A percentile compares a stretch with the other conserved stretches of the same genome.
Conservation (phyloP, 2,888 invertebrate genomes). For the Aromia moschata region DNA sequence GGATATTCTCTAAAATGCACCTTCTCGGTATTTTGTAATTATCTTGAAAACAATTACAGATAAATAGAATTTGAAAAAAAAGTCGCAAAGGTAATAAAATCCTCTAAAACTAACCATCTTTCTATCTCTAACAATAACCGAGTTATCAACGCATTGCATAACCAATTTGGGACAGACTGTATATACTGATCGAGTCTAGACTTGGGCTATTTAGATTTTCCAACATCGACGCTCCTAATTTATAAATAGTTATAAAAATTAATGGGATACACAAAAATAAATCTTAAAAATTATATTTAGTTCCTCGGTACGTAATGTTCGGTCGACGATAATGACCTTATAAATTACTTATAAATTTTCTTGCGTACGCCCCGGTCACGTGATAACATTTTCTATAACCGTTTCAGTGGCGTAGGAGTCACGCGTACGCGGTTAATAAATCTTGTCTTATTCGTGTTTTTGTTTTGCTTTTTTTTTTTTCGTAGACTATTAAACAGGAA, state of each 20-base stretch:
- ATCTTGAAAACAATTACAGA: no score
- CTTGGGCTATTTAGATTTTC: conserved; percentile 18
- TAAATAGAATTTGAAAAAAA: no score
- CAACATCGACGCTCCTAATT: conserved; percentile 15
- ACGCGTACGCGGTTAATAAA: background rate
- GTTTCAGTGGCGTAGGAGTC: background rate
- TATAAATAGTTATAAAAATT: conserved; percentile 23
- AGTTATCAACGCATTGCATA: no score
- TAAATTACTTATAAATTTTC: background rate
- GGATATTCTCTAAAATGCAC: no score
- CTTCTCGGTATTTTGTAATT: no score
- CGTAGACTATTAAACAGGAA: no score
- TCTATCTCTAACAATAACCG: no score
- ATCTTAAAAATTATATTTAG: conserved; percentile 20
- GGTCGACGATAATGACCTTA: background rate
- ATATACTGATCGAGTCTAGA: conserved; percentile 6
- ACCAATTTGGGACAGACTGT: no score
- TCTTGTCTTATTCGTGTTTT: no score
- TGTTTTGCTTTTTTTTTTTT: no score
- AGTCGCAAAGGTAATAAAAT: no score
- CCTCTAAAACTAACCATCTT: no score
- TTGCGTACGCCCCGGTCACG: background rate
- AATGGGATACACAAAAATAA: conserved; percentile 17
- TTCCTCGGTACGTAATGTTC: conserved; percentile 4
- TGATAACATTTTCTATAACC: background rate